phyloP scores from a whole-genome alignment of 2,113 vertebrate genomes.

The Scolopax mira region DNA sequence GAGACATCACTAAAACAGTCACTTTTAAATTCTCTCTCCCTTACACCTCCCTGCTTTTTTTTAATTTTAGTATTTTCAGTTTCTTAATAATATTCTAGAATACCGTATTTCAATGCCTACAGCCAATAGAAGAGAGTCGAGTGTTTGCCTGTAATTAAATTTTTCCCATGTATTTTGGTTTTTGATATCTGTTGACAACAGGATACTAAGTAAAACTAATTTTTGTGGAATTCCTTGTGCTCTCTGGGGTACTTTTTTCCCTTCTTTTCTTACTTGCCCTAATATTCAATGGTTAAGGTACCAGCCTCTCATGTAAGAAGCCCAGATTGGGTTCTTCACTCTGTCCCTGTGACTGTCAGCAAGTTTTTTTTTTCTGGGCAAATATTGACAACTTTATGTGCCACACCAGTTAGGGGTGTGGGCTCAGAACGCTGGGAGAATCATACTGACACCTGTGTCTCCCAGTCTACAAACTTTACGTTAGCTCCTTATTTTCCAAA shows the following conservation, averaged over 20 bases:
- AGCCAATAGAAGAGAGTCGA: neutral
- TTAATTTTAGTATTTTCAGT: neutral
- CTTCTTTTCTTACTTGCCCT: neutral
- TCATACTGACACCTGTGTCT: neutral
- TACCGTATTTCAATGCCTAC: neutral
- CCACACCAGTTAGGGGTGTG: neutral
- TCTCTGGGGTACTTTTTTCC: neutral
- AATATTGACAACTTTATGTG: neutral
- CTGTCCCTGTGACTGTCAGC: neutral
- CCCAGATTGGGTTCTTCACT: neutral
- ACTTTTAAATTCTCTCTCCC: neutral
- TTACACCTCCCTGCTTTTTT: neutral
- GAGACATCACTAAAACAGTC: neutral
- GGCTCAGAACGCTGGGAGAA: neutral
- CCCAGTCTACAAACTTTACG: too few species aligned
- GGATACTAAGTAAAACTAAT: neutral
- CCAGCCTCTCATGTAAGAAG: neutral
- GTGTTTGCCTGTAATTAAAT: neutral
- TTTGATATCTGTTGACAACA: neutral
- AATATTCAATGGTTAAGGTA: neutral
- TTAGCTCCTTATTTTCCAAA: neutral
- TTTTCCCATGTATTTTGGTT: neutral
- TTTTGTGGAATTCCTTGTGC: neutral
- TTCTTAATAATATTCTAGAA: neutral
- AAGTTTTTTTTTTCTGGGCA: neutral